A percentile compares a stretch with the other conserved stretches of the same genome.
These are phyloP conservation scores for Mythimna ferrago DNA, from an alignment of 2,888 invertebrate species.

Conservation along the genomic window DNA sequence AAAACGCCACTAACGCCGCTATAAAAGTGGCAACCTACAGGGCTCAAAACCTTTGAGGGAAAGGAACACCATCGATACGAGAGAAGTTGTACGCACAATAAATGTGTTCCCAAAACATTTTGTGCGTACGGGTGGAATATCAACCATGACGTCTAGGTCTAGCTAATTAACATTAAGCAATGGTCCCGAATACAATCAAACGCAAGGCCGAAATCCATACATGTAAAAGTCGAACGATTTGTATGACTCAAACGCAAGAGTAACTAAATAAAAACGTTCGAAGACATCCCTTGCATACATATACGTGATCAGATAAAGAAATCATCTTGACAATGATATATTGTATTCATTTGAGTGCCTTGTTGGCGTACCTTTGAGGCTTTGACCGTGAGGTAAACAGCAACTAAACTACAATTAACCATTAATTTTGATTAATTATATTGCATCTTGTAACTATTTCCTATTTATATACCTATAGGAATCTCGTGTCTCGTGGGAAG, in stretches of 20 bases:
- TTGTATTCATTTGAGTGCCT: conserved; percentile 16
- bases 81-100: too few species aligned
- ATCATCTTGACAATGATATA: conserved; percentile 49
- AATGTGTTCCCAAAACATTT: too few species aligned
- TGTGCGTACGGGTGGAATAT: too few species aligned
- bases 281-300: conserved; percentile 43
- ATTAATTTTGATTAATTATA: neutral
- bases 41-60: too few species aligned
- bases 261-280: conserved; percentile 39
- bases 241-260: conserved; percentile 62
- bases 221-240: conserved; percentile 61
- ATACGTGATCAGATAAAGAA: conserved; percentile 53
- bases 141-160: too few species aligned
- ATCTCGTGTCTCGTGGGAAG: too few species aligned
- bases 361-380: conserved; percentile 2
- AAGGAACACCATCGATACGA: too few species aligned
- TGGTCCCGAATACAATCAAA: conserved; percentile 61
- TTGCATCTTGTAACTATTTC: neutral
- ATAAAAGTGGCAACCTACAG: too few species aligned
- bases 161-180: conserved; percentile 66
- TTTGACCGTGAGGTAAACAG: conserved; percentile 6
- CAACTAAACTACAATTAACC: conserved; percentile 4
- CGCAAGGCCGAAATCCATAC: conserved; percentile 72
- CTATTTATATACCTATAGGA: neutral
- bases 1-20: too few species aligned